Base-by-base conservation (phyloP, 2,888 invertebrate species). In the Agonopterix alstromeriana region DNA sequence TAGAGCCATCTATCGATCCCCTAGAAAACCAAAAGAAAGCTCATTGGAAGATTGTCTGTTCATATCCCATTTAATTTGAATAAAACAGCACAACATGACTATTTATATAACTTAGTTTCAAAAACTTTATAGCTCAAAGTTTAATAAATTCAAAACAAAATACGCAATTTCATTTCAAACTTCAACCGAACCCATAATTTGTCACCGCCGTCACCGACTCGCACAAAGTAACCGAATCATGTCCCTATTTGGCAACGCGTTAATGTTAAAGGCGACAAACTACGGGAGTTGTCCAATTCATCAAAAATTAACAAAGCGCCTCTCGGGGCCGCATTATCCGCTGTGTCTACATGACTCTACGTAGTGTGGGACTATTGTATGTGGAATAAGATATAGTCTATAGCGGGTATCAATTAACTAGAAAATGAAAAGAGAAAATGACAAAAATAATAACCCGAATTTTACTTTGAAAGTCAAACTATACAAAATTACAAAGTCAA, bases 291-390 rank as follows among this genome's bases (percentile, higher is more conserved):
- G 64, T 63, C 61, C 60, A 58, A 65, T 71, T 73, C 72, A 73
- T 77, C 65, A 69, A 76, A 70, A 65, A 73, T 73, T 67, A 65
- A 77, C 68, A 60, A 64, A 71, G 61, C 55, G 61, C 60, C 60
- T 58, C 61, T 66, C 67, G 12, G 8, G n/a, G 27, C 40, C 38
- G 27, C 58, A 56, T 60, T 61, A 63, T 53, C 50, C 58, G 57
- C 56, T 51, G 55, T 56, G 54, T 54, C 47, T 56, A 59, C 60
- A 52, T 58, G 56, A 60, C 54, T 58, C 42, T 55, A 57, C 53
- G 17, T 50, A 50, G 55, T 43, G 27, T 5, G 38, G 3, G n/a
- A 38, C n/a, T 38, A 10, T 1, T n/a, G 38, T 38, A 38, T 2
- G 9, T 38, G 38, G 9, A 10, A 9, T 8, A n/a, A 9, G 38